phyloP scores from a whole-genome alignment of 2,797 vertebrate species.

The Syngnathus rostellatus region DNA sequence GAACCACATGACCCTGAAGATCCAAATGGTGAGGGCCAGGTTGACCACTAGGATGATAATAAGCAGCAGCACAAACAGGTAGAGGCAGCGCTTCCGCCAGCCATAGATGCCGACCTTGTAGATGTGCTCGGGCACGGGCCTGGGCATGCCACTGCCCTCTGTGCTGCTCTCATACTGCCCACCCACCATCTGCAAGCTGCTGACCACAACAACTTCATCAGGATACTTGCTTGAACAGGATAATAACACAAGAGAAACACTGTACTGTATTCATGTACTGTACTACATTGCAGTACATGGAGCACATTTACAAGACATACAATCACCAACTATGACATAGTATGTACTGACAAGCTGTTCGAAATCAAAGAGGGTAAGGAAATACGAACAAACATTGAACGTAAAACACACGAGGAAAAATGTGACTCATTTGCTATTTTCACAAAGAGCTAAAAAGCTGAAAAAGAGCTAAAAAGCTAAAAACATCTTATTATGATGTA shows the following conservation, averaged over 20 bases:
- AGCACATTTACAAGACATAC: neutral
- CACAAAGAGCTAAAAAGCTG: too few species aligned
- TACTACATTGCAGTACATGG: too few species aligned
- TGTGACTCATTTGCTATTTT: too few species aligned
- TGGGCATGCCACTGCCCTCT: constrained; percentile 68
- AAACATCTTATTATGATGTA: too few species aligned
- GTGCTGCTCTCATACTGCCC: constrained; percentile 82
- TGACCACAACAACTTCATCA: neutral
- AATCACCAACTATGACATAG: too few species aligned
- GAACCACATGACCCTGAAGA: constrained; percentile 96
- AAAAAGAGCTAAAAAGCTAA: too few species aligned
- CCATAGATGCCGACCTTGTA: constrained; percentile 94
- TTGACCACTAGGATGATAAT: constrained; percentile 86
- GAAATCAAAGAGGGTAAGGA: too few species aligned
- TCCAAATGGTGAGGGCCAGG: constrained; percentile 90
- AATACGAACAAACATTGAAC: too few species aligned
- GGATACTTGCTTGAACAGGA: neutral
- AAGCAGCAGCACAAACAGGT: constrained; percentile 86
- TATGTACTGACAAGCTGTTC: too few species aligned
- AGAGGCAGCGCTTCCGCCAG: constrained; percentile 95
- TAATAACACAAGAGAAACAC: neutral
- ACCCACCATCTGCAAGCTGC: constrained; percentile 79
- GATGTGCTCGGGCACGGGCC: constrained; percentile 60
- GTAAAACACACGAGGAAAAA: too few species aligned
- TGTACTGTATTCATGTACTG: neutral